Conservation (phyloP, 1,140 invertebrate species). For the Steinernema khuongi region DNA sequence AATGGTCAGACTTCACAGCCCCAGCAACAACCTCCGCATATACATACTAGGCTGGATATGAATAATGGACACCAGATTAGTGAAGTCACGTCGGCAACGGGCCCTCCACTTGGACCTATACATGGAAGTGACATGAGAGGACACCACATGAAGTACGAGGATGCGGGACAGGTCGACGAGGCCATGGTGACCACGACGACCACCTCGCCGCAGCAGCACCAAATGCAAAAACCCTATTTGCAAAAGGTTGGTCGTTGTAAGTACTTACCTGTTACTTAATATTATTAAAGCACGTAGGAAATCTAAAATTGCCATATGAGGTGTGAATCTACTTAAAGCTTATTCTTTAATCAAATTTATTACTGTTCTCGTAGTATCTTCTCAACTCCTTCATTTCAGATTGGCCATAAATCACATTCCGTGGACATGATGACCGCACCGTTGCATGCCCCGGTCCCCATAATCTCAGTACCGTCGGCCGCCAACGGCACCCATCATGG, state of each 20-base stretch:
- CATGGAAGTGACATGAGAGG: neutral
- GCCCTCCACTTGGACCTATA: neutral
- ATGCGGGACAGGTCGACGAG: neutral
- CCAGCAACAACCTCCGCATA: neutral
- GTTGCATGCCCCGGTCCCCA: neutral
- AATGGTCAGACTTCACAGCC: neutral
- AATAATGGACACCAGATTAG: constrained; percentile 13
- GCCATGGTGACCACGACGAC: neutral
- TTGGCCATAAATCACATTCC: neutral
- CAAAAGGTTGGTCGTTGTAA: constrained; percentile 12
- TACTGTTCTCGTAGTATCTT: too few species aligned
- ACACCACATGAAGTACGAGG: constrained; percentile 12
- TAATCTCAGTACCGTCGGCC: neutral
- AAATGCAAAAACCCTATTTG: neutral
- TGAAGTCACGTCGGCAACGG: constrained; percentile 1
- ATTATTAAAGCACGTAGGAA: too few species aligned
- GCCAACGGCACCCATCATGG: neutral
- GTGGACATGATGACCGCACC: neutral
- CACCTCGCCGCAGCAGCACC: constrained; percentile 2
- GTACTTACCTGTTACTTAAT: neutral
- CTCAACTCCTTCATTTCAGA: too few species aligned
- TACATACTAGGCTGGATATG: neutral
- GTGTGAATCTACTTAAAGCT: too few species aligned
- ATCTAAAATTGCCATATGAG: too few species aligned
- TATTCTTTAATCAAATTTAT: too few species aligned